phyloP scores from a whole-genome alignment of 2,113 vertebrate species.

The Odocoileus virginianus region DNA sequence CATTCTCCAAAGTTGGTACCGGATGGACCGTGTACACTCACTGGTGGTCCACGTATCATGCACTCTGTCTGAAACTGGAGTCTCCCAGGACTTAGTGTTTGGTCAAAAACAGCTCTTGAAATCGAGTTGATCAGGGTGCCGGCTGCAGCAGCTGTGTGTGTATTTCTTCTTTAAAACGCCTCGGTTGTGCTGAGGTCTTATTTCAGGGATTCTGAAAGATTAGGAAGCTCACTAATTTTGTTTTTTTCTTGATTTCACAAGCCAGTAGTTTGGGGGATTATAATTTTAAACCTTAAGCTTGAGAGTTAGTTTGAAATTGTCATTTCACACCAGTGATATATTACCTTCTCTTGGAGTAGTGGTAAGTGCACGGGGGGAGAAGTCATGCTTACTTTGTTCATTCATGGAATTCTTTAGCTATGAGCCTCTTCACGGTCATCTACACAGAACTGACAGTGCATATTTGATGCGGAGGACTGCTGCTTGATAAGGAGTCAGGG shows the following conservation, averaged over 20 bases:
- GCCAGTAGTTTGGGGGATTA: not conserved
- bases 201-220: not conserved
- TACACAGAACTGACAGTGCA: fast-evolving
- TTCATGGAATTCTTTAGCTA: not conserved
- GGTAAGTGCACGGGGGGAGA: fast-evolving
- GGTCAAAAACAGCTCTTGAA: not conserved
- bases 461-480: fast-evolving
- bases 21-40: fast-evolving
- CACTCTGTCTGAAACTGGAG: not conserved
- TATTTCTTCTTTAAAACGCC: not conserved
- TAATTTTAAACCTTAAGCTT: not conserved
- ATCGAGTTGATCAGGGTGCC: not conserved
- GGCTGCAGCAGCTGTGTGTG: too few species aligned
- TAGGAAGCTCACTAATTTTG: not conserved
- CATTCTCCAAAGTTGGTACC: fast-evolving
- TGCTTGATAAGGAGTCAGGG: not conserved
- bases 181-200: not conserved
- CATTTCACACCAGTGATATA: too few species aligned
- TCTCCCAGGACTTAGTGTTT: not conserved
- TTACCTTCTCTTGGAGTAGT: not conserved
- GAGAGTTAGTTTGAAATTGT: not conserved
- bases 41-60: fast-evolving
- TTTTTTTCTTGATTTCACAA: not conserved
- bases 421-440: not conserved
- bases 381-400: fast-evolving